Conservation (phyloP, 2,888 invertebrate species). For the Drosophila nr. fundita region DNA sequence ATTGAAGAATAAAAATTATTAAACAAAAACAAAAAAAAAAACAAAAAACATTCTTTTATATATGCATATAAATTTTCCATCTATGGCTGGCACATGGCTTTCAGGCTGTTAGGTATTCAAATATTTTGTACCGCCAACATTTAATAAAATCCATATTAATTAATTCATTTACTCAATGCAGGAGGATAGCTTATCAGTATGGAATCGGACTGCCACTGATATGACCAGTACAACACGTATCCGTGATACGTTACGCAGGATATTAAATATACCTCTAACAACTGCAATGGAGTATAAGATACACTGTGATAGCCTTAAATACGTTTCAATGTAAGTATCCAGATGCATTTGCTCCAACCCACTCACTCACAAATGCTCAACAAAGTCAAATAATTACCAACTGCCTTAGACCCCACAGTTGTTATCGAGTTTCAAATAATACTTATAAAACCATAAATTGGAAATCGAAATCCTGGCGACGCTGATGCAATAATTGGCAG, state of each 20-base stretch:
- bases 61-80: background rate
- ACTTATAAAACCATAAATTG: background rate
- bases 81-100: conserved; percentile 36
- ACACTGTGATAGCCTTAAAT: conserved; percentile 93
- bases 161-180: conserved; percentile 80
- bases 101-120: conserved; percentile 21
- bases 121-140: background rate
- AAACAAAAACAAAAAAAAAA: conserved; percentile 56
- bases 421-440: background rate
- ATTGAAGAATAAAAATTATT: conserved; percentile 81
- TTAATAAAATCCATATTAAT: background rate
- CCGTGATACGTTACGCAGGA: conserved; percentile 96
- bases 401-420: conserved; percentile 23
- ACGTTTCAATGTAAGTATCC: conserved; percentile 85
- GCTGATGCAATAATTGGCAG: background rate
- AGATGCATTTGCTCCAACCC: background rate
- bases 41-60: background rate
- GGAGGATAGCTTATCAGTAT: conserved; percentile 98
- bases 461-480: conserved; percentile 1
- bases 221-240: conserved; percentile 94
- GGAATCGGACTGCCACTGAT: conserved; percentile 98
- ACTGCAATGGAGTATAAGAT: conserved; percentile 98
- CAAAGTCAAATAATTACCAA: background rate
- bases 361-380: background rate
- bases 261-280: conserved; percentile 96